Percentiles rank a stretch among this genome's conserved stretches.
Conservation (phyloP, 2,888 invertebrate genomes). For the Altica lythri region DNA sequence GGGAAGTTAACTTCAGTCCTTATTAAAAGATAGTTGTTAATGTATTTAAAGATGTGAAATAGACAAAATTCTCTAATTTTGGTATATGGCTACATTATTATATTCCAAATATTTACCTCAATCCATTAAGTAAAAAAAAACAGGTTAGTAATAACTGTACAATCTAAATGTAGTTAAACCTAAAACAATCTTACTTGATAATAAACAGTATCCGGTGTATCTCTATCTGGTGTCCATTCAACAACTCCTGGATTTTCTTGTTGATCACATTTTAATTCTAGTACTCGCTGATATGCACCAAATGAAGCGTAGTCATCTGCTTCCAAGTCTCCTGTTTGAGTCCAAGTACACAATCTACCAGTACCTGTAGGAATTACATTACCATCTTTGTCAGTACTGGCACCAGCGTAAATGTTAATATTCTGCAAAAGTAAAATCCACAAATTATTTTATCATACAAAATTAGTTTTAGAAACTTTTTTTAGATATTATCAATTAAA, state of each 20-base stretch:
- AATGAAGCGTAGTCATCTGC: slow-evolving; percentile 86
- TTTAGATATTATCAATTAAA: too few species aligned
- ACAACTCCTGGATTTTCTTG: slow-evolving; percentile 80
- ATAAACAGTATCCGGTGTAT: slow-evolving; percentile 90
- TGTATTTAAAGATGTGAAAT: too few species aligned
- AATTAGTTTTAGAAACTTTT: background rate
- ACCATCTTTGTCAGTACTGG: slow-evolving; percentile 70
- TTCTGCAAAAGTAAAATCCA: slow-evolving; percentile 60
- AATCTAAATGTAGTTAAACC: too few species aligned
- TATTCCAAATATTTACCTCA: too few species aligned
- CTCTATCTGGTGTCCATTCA: slow-evolving; percentile 83
- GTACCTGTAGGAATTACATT: slow-evolving; percentile 74
- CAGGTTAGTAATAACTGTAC: too few species aligned
- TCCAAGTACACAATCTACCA: slow-evolving; percentile 89
- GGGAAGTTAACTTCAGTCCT: too few species aligned
- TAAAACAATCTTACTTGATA: slow-evolving; percentile 91
- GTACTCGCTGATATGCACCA: slow-evolving; percentile 85
- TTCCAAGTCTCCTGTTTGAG: slow-evolving; percentile 73
- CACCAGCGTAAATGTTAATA: slow-evolving; percentile 82
- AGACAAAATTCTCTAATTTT: too few species aligned
- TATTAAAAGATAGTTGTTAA: too few species aligned
- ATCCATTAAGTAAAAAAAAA: too few species aligned
- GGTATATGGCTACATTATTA: too few species aligned
- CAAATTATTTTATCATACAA: background rate
- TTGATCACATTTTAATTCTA: slow-evolving; percentile 81